Percentiles rank a stretch among this genome's conserved stretches.
phyloP scores from a whole-genome alignment of 2,113 vertebrate genomes.

The Smithornis capensis region DNA sequence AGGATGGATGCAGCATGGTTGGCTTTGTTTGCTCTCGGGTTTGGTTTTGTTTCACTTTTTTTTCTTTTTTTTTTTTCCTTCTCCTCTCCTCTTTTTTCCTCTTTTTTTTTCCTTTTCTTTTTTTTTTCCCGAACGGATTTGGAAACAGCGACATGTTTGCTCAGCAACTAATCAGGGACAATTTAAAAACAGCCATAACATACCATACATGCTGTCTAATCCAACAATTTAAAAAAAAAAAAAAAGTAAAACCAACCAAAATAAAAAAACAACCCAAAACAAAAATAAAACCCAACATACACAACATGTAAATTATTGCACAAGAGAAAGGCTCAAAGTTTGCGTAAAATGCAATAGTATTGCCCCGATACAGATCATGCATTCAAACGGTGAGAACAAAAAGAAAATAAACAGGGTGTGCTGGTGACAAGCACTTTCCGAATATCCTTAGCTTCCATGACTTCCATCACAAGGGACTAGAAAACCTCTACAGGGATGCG shows the following conservation, averaged over 20 bases:
- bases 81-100: background rate
- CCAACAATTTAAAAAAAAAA: conserved; percentile 79
- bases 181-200: conserved; percentile 96
- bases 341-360: conserved; percentile 99
- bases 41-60: conserved; percentile 67
- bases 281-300: conserved; percentile 85
- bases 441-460: conserved; percentile 87
- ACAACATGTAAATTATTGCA: conserved; percentile 99
- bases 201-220: conserved; percentile 99
- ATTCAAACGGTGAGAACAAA: conserved; percentile 94
- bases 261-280: background rate
- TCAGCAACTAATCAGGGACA: conserved; percentile 98
- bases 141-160: conserved; percentile 97
- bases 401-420: conserved; percentile 87
- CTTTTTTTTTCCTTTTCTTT: background rate
- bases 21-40: conserved; percentile 61
- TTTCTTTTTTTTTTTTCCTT: background rate
- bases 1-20: conserved; percentile 96
- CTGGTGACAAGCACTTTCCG: conserved; percentile 97
- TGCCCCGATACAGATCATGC: conserved; percentile 99
- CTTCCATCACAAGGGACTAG: conserved; percentile 86
- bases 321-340: conserved; percentile 99
- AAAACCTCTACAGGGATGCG: conserved; percentile 89
- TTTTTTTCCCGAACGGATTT: conserved; percentile 83
- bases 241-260: background rate